Percentiles rank a stretch among this genome's conserved stretches.
Evolutionary conservation across 53 echinoderm and acorn worm species (phyloP).

Genomic region (Paracentrotus lividus): DNA sequence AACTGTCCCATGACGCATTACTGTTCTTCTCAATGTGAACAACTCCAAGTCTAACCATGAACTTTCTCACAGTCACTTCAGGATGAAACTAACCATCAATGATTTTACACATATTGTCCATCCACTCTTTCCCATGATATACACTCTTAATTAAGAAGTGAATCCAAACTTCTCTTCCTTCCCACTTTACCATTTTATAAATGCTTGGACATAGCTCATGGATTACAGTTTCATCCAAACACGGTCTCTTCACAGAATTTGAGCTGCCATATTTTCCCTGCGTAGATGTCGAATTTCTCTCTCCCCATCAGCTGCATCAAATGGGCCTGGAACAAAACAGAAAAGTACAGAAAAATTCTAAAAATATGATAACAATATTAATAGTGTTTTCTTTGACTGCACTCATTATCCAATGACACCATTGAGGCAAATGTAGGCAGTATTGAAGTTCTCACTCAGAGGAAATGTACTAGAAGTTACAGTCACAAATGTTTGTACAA

Average conservation of each 20-base stretch:
- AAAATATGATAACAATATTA: too few species aligned
- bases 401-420: too few species aligned
- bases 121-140: not conserved
- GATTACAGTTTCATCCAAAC: slow-evolving; percentile 73
- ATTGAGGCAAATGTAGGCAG: too few species aligned
- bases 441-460: too few species aligned
- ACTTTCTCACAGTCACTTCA: not conserved
- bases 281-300: slow-evolving; percentile 92
- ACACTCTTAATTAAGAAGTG: slow-evolving; percentile 2
- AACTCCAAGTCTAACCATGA: not conserved
- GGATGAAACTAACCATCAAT: not conserved
- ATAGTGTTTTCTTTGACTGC: too few species aligned
- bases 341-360: not conserved
- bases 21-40: not conserved
- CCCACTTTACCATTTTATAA: not conserved
- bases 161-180: not conserved
- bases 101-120: not conserved
- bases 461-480: too few species aligned
- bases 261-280: slow-evolving; percentile 99
- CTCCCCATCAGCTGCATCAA: slow-evolving; percentile 85
- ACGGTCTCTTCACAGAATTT: slow-evolving; percentile 99
- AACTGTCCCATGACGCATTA: not conserved
- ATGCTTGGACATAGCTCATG: not conserved
- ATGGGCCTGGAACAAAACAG: slow-evolving; percentile 66
- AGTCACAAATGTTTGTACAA: too few species aligned